Evolutionary conservation across 1,140 invertebrate genomes (phyloP).

Genomic region (Drosophila neocordata): DNA sequence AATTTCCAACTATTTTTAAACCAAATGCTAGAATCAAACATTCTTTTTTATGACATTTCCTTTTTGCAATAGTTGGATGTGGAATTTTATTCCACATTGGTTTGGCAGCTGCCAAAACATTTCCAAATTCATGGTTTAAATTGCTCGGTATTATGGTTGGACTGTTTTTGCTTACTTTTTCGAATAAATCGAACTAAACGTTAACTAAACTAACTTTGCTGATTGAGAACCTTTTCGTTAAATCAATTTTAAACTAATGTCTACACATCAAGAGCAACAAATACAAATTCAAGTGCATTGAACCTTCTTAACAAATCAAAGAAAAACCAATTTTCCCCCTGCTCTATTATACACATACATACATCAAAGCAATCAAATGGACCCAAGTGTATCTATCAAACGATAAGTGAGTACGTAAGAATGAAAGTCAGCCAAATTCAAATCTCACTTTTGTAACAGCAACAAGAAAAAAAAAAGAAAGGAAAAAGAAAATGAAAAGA

Average conservation of each 20-base stretch:
- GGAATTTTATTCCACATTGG: conserved; percentile 52
- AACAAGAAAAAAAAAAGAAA: conserved; percentile 6
- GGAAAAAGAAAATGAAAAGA: background rate
- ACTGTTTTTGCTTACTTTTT: conserved; percentile 40
- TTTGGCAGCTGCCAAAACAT: conserved; percentile 43
- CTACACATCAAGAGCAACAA: conserved; percentile 43
- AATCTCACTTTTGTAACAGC: conserved; percentile 34
- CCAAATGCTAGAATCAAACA: conserved; percentile 37
- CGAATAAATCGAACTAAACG: conserved; percentile 26
- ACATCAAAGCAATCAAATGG: conserved; percentile 71
- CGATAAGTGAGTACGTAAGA: conserved; percentile 53
- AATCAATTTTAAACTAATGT: conserved; percentile 41
- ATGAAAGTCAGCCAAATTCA: conserved; percentile 50
- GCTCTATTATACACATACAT: conserved; percentile 18
- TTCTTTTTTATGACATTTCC: conserved; percentile 56
- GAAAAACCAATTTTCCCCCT: conserved; percentile 9
- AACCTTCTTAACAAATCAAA: conserved; percentile 53
- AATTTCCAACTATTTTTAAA: conserved; percentile 3
- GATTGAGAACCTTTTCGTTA: conserved; percentile 21
- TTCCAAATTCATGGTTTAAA: conserved; percentile 14
- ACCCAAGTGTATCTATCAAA: conserved; percentile 58
- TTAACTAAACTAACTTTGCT: conserved; percentile 63
- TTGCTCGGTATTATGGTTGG: conserved; percentile 28
- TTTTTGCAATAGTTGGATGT: conserved; percentile 21
- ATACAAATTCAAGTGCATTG: conserved; percentile 55